Conservation (phyloP, 2,113 vertebrate genomes). For the Chaenogobius annularis region DNA sequence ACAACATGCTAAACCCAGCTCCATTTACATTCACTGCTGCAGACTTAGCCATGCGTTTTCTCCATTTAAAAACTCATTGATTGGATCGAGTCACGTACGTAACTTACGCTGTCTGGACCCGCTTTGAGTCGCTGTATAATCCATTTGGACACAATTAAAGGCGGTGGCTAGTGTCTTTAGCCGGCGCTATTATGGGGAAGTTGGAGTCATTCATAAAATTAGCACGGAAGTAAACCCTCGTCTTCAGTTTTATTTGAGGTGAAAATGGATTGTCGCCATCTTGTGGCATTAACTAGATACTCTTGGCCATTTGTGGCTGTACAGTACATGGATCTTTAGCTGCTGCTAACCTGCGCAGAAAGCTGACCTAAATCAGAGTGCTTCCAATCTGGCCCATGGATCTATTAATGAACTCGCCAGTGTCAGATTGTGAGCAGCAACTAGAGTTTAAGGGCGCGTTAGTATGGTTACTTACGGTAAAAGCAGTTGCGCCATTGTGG, state of each 20-base stretch:
- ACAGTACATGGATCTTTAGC: too few species aligned
- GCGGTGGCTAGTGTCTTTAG: background rate
- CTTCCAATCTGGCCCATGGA: too few species aligned
- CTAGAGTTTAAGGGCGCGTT: too few species aligned
- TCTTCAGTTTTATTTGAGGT: background rate
- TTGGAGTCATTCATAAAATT: constrained; percentile 40
- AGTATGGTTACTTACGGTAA: too few species aligned
- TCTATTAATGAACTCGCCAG: too few species aligned
- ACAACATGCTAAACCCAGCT: constrained; percentile 15
- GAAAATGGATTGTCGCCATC: constrained; percentile 16
- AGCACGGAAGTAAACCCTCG: constrained; percentile 44
- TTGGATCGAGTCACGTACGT: constrained; percentile 57
- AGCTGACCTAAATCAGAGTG: too few species aligned
- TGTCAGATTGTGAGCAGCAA: too few species aligned
- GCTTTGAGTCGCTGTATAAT: constrained; percentile 63
- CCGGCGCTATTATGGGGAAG: constrained; percentile 13
- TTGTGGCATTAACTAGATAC: too few species aligned
- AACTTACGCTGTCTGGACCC: constrained; percentile 81
- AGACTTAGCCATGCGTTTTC: background rate
- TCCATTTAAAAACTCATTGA: background rate
- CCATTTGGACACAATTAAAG: constrained; percentile 50
- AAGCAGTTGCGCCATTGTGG: too few species aligned
- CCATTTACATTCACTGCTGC: background rate
- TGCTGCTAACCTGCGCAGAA: too few species aligned
- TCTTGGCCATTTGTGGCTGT: too few species aligned